Percentiles rank a stretch among this genome's conserved stretches.
Evolutionary conservation across 2,113 vertebrate species (phyloP).

Genomic region (Sinocyclocheilus anophthalmus): DNA sequence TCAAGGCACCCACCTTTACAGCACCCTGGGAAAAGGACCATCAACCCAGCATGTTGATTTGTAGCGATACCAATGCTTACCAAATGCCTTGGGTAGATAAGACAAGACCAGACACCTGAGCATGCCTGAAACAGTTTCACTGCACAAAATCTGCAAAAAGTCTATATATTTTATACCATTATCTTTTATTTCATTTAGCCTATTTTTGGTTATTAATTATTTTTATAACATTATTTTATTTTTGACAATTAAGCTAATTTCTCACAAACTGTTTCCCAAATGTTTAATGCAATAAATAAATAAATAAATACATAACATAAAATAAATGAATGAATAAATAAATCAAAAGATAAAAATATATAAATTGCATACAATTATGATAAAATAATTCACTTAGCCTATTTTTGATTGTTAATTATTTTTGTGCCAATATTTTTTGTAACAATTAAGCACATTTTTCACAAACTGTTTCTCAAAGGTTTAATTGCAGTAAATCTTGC

Average conservation of each 20-base stretch:
- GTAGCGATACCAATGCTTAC: conserved; percentile 16
- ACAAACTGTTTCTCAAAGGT: too few relatives aligned
- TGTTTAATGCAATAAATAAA: too few relatives aligned
- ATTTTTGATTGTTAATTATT: not conserved
- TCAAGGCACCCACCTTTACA: conserved; percentile 65
- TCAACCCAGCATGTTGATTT: conserved; percentile 30
- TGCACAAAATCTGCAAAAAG: not conserved
- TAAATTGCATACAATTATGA: not conserved
- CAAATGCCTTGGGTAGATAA: not conserved
- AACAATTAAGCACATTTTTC: not conserved
- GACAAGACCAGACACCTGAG: not conserved
- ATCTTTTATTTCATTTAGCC: not conserved
- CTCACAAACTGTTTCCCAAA: too few relatives aligned
- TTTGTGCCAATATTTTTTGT: not conserved
- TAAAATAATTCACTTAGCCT: not conserved
- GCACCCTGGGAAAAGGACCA: conserved; percentile 31
- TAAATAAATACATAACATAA: not conserved
- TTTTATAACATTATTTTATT: not conserved
- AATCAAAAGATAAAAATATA: not conserved
- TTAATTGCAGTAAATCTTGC: too few relatives aligned
- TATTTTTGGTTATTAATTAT: not conserved
- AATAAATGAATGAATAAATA: too few relatives aligned
- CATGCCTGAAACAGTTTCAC: not conserved
- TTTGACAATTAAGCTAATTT: not conserved
- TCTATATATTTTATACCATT: not conserved